These are phyloP conservation scores for Conus ventricosus DNA, from an alignment of 1,140 invertebrate species.

Conservation along the genomic window DNA sequence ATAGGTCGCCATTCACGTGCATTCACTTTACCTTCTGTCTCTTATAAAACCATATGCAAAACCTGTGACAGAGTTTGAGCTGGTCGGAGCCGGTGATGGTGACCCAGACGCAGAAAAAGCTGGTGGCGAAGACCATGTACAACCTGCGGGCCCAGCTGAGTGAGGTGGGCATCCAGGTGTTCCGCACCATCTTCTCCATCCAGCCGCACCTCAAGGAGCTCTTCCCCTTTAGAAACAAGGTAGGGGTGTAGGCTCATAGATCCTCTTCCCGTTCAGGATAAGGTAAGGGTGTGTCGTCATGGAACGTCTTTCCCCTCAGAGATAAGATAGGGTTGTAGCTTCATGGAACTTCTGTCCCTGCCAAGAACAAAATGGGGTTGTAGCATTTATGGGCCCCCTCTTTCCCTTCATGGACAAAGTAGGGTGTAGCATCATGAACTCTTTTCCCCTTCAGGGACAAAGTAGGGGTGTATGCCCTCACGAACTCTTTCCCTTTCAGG, in stretches of 20 bases:
- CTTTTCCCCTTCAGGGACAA: too few species aligned
- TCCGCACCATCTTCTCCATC: not conserved
- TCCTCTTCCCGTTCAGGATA: not conserved
- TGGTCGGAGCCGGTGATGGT: not conserved
- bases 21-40: not conserved
- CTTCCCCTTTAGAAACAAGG: not conserved
- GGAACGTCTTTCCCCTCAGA: not conserved
- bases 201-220: not conserved
- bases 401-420: not conserved
- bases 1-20: not conserved
- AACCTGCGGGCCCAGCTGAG: not conserved
- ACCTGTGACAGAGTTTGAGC: not conserved
- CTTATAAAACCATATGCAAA: not conserved
- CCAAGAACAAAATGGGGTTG: not conserved
- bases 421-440: too few species aligned
- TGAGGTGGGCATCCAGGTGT: not conserved
- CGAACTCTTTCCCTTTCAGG: too few species aligned
- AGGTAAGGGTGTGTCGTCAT: not conserved
- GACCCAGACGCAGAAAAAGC: not conserved
- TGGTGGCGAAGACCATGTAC: constrained; percentile 1
- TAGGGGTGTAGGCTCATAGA: not conserved
- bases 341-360: not conserved
- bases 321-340: not conserved
- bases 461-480: too few species aligned
- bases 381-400: not conserved